Evolutionary conservation across 2,888 invertebrate species (phyloP).

Genomic region (Tuta absoluta): DNA sequence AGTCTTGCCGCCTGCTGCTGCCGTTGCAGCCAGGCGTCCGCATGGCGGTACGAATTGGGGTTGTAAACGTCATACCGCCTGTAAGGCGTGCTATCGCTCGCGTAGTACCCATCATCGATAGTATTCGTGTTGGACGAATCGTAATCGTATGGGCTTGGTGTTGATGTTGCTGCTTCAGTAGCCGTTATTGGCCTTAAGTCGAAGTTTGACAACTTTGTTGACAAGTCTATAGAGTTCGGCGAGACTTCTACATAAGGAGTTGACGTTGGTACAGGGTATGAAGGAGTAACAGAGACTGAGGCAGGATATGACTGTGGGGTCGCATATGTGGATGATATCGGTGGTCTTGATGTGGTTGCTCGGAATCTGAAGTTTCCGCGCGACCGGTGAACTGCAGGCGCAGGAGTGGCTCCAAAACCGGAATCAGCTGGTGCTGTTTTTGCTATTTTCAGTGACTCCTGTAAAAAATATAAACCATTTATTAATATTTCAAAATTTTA

Average conservation of each 20-base stretch:
- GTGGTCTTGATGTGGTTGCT: conserved; percentile 57
- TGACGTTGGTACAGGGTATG: conserved; percentile 56
- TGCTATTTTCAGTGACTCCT: conserved; percentile 87
- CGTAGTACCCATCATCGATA: conserved; percentile 63
- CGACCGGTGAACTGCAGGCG: conserved; percentile 61
- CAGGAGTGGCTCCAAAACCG: conserved; percentile 82
- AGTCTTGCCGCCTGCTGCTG: conserved; percentile 54
- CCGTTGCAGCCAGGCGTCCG: conserved; percentile 64
- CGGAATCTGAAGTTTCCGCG: conserved; percentile 59
- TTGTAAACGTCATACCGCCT: conserved; percentile 67
- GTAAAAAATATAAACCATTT: conserved; percentile 43
- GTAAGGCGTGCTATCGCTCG: conserved; percentile 57
- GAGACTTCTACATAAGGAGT: conserved; percentile 71
- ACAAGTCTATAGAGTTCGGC: conserved; percentile 72
- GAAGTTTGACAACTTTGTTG: conserved; percentile 60
- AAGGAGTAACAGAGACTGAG: conserved; percentile 61
- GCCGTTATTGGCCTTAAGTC: conserved; percentile 70
- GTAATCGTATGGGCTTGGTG: conserved; percentile 64
- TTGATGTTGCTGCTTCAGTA: conserved; percentile 59
- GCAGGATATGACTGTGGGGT: conserved; percentile 55
- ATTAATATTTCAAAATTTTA: neutral
- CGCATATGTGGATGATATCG: conserved; percentile 46
- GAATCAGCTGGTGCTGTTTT: conserved; percentile 86
- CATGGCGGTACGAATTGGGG: conserved; percentile 74
- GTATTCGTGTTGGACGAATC: conserved; percentile 69